Evolutionary conservation across 2,113 vertebrate species (phyloP), one percentile per base, ranked within the genome.

Genomic region (Theristicus caerulescens): DNA sequence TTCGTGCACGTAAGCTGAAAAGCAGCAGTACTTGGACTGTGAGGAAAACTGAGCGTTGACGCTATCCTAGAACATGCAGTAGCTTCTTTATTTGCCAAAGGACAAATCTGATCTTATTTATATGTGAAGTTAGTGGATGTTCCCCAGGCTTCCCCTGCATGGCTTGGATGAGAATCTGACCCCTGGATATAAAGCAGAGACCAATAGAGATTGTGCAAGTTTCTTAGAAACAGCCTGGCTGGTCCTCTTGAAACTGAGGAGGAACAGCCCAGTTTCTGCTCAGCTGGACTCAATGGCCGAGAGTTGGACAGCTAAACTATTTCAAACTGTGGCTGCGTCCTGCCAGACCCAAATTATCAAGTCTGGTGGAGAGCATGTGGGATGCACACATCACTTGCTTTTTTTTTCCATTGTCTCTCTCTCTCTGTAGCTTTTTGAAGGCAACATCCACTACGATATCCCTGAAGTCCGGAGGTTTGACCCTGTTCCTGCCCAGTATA

Each of bases 391-490:
- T 66, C n/a, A 20, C 9, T 46, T 61, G 11, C 49, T 36, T 96
- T 85, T 38, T 95, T 9, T 88, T 61, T 76, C 40, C 40, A 42
- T 13, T 42, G 40, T 96, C 22, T 91, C 73, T 73, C 55, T 92
- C 47, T 88, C 59, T 71, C 34, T 77, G 32, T 96, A 99, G 99
- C 98, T 99, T 69, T 99, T 99, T 83, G 99, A 99, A 96, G 99
- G 99, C 32, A 99, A 99, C 97, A 98, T 99, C 87, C 99, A 99
- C 97, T 99, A 99, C 0, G 99, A 99, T 86, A 99, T 99, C 31
- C 99, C 99, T 1, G 99, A 99, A 96, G 98, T 99, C 77, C 98
- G 99, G 47, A 96, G 99, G 82, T 99, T 99, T 66, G 99, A 99
- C 13, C 98, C 99, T n/a, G 97, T 99, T 27, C 98, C 98, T 47